A percentile compares a stretch with the other conserved stretches of the same genome.
Evolutionary conservation across 2,113 vertebrate species (phyloP).

Genomic region (Pseudorasbora parva): DNA sequence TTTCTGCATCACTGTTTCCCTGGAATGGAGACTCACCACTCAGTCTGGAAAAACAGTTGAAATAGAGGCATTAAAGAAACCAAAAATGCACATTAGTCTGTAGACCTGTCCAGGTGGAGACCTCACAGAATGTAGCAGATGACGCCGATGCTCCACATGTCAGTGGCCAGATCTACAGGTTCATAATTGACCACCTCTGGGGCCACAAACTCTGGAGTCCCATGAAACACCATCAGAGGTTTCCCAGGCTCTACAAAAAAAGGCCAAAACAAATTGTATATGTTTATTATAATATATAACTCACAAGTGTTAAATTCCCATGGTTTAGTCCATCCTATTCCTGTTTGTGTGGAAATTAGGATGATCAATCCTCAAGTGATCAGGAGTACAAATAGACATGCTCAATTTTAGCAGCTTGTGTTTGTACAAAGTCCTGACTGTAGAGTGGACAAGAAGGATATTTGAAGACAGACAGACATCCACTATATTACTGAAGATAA

Average conservation of each 20-base stretch:
- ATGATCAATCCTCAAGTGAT: too few relatives aligned
- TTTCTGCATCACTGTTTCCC: constrained; percentile 80
- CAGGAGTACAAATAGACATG: too few relatives aligned
- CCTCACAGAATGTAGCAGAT: constrained; percentile 88
- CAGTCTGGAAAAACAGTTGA: constrained; percentile 69
- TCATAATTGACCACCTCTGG: constrained; percentile 86
- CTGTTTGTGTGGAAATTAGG: too few relatives aligned
- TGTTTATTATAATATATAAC: too few relatives aligned
- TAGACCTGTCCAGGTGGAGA: neutral
- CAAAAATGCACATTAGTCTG: neutral
- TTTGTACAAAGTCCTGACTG: too few relatives aligned
- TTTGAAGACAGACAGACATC: too few relatives aligned
- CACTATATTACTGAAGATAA: too few relatives aligned
- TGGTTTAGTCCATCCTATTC: too few relatives aligned
- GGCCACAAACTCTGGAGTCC: constrained; percentile 88
- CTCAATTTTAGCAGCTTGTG: too few relatives aligned
- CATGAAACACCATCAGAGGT: constrained; percentile 79
- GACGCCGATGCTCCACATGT: constrained; percentile 90
- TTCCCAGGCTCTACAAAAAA: constrained; percentile 74
- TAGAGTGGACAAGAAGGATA: too few relatives aligned
- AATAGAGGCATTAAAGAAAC: neutral
- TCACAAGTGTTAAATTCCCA: too few relatives aligned
- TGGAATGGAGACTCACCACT: constrained; percentile 88
- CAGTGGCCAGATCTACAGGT: constrained; percentile 76
- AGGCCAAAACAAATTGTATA: neutral